Percentiles rank a stretch among this genome's conserved stretches.
Evolutionary conservation across 2,113 vertebrate species (phyloP).

Genomic region (Gasterosteus nipponicus): DNA sequence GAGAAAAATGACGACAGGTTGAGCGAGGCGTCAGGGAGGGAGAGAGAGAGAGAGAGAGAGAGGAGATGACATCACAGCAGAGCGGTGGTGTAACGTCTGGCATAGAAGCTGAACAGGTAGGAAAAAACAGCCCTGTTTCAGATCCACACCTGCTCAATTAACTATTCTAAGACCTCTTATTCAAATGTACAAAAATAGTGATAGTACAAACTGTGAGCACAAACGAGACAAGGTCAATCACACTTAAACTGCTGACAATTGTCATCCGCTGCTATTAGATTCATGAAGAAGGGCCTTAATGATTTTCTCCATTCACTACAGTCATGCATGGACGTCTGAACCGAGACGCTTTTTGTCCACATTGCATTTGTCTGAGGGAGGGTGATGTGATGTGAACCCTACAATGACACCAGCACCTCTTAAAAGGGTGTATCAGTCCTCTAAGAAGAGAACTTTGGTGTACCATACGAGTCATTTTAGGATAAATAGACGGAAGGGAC

Average conservation of each 20-base stretch:
- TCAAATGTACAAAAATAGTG: too few relatives aligned
- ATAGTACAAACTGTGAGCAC: not conserved
- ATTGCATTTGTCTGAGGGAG: not conserved
- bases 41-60: slow-evolving; percentile 14
- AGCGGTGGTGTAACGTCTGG: slow-evolving; percentile 60
- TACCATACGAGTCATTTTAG: not conserved
- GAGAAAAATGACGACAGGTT: not conserved
- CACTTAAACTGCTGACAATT: too few relatives aligned
- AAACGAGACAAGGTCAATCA: not conserved
- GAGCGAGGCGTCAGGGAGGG: not conserved
- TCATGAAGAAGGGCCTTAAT: not conserved
- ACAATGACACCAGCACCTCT: not conserved
- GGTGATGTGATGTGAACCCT: slow-evolving; percentile 12
- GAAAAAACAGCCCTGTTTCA: not conserved
- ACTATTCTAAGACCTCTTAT: not conserved
- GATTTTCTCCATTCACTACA: not conserved
- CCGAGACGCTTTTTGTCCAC: not conserved
- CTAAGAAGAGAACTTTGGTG: too few relatives aligned
- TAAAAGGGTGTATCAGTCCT: not conserved
- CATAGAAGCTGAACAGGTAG: slow-evolving; percentile 41
- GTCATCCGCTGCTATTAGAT: not conserved
- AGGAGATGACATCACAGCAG: slow-evolving; percentile 45
- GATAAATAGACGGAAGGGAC: not conserved
- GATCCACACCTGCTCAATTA: not conserved
- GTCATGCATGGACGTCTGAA: too few relatives aligned